These are phyloP conservation scores for Antheraea assamensis DNA, from an alignment of 2,888 invertebrate genomes.

Conservation along the genomic window DNA sequence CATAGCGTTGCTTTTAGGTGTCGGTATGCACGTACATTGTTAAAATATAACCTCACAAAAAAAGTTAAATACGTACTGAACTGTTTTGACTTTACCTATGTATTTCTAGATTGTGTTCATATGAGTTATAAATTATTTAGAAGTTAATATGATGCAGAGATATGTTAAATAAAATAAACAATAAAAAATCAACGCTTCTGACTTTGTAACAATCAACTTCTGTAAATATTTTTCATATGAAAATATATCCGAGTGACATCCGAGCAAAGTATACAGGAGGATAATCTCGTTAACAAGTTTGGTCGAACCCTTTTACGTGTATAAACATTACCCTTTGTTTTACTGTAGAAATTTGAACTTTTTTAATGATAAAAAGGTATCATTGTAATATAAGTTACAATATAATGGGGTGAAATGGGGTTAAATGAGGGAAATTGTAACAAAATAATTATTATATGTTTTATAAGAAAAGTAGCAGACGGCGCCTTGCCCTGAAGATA, in stretches of 20 bases:
- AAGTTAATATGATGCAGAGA: neutral
- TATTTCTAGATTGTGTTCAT: neutral
- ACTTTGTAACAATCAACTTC: neutral
- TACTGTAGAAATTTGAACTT: neutral
- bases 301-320: constrained; percentile 27
- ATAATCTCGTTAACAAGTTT: constrained; percentile 47
- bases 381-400: neutral
- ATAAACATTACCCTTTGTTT: neutral
- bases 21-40: too few species aligned
- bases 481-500: too few species aligned
- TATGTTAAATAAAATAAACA: neutral
- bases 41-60: too few species aligned
- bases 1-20: too few species aligned
- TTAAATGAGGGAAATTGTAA: too few species aligned
- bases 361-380: neutral
- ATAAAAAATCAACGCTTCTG: neutral
- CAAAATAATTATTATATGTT: too few species aligned
- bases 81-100: too few species aligned
- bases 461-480: too few species aligned
- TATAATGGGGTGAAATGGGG: neutral
- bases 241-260: constrained; percentile 26
- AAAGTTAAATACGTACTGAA: too few species aligned
- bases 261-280: constrained; percentile 26
- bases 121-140: neutral
- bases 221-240: constrained; percentile 17